Base-by-base conservation (phyloP, 2,888 invertebrate genomes). In the Gnatocerus cornutus region DNA sequence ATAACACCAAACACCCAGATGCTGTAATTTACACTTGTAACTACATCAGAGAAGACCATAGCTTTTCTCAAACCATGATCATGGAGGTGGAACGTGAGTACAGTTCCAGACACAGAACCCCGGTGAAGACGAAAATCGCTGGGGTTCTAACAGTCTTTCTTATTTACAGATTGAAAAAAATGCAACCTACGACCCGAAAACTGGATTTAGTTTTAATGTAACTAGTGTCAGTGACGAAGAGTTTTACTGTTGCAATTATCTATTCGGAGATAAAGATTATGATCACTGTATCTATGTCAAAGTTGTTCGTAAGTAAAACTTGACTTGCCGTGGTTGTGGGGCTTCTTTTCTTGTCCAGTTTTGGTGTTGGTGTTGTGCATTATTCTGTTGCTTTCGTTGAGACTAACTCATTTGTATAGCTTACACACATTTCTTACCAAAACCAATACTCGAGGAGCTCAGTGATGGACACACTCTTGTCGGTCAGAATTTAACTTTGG, bases 171-270 rank as follows among this genome's bases (percentile, higher is more conserved):
- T 79, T 9, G 73, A 74, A 16, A n/a, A n/a, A n/a, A 76, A 77
- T 43, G 74, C 78, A 48, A 77, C 74, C 27, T 88, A 80, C 78
- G 83, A 87, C 81, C 85, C 86, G 29, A 86, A 83, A 81, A 79
- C 81, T 74, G 88, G 88, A 75, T 87, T 85, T 77, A 82, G 69
- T 1, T 76, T 87, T 69, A 71, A 70, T 39, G 79, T 82, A 29
- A 73, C 82, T 3, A 79, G 81, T 3, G 65, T 85, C 10, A 77
- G 72, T 39, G 82, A 84, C 37, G 50, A 75, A 58, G 77, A 76
- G 45, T 41, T 73, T 52, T 83, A 80, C 72, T 68, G 27, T 58
- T 86, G 85, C 71, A 59, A 37, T 56, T 84, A 82, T 71, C 72
- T 45, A 37, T 73, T 74, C 59, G 73, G 72, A 5, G 21, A 33